Base-by-base conservation (phyloP, 1,140 invertebrate species). In the Marisa cornuarietis region DNA sequence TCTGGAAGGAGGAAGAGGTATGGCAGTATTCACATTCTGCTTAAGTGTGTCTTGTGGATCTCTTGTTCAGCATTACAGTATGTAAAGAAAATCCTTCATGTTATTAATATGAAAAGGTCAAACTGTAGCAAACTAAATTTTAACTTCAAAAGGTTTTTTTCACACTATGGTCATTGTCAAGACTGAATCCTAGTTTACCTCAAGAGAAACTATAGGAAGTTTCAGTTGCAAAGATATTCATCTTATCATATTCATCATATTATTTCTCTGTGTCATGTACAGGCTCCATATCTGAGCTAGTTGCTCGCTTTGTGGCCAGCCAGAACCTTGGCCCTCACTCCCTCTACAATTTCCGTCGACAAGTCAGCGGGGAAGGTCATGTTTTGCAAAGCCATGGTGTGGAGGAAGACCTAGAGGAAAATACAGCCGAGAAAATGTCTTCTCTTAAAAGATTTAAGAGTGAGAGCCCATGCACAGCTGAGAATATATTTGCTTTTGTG, bases 1-100 rank as follows among this genome's bases (percentile, higher is more conserved):
- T 79, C 92, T 97, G 20, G 93, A 93, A 42, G 94, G 94, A 87
- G 96, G 96, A 24, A 95, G 94, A 93, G 96, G 94, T 94, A 85
- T 80, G 81, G 74, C 10, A 31, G 71, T 54, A 13, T 22, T 26
- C 10, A 49, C 31, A 58, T 11, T 9, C 22, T 66, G 31, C 31
- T 42, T n/a, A n/a, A 6, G 49, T 18, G 14, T 71, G 24, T 71
- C 24, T 71, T 18, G 5, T 26, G 16, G 4, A 68, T 18, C 65
- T 68, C 31, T 63, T 20, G 62, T n/a, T 20, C 62, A 71, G 4
- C 18, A 71, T 42, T 71, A 71, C 69, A 71, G 31, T 42, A 24
- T 14, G 16, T 16, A 13, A 11, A 31, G 10, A 10, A 26, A 13
- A 14, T 11, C 22, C 42, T 42, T 72, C 2, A 13, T 72, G 13